Base-by-base conservation (phyloP, 2,113 vertebrate genomes). In the Scatophagus argus region DNA sequence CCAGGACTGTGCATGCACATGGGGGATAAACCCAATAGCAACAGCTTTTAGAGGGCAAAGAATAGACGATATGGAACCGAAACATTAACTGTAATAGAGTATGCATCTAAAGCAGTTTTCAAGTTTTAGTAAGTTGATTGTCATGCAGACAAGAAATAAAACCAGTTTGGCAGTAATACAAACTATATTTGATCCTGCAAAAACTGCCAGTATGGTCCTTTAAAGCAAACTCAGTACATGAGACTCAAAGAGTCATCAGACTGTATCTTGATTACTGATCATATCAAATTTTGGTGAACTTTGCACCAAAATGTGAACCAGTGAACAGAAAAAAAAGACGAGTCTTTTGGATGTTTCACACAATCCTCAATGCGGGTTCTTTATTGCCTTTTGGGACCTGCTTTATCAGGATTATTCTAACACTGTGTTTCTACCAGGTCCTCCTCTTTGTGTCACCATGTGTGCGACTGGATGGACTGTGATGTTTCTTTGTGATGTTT, bases 351-450 rank as follows among this genome's bases (percentile, higher is more conserved):
- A 72, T 13, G 64, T 60, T 74, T 80, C 55, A 56, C 78, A 63
- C 73, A 36, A 62, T 84, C 75, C 55, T 79, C 69, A 47, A 65
- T 23, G n/a, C 84, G 75, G 74, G 84, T 69, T 47, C 1, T 54
- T 81, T 46, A 14, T 62, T 78, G 51, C 80, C 49, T 73, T 65
- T 79, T 29, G 78, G 73, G 61, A 78, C 63, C 36, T 8, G 2
- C 60, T 73, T 58, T 21, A 32, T 56, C 36, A 49, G 68, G 64
- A 36, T 59, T 27, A 38, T 56, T 84, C 83, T 91, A 91, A 91
- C 85, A 41, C 31, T 90, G 87, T 83, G 79, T 85, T 83, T 85
- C 81, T 77, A 83, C 51, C 77, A 94, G 91, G 88, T 93, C 59
- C 56, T 68, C 64, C 69, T 86, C 73, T 86, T 44, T 86, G 31